These are phyloP conservation scores for Melanotaenia maccullochi DNA, from an alignment of 2,797 vertebrate genomes.

Conservation along the genomic window DNA sequence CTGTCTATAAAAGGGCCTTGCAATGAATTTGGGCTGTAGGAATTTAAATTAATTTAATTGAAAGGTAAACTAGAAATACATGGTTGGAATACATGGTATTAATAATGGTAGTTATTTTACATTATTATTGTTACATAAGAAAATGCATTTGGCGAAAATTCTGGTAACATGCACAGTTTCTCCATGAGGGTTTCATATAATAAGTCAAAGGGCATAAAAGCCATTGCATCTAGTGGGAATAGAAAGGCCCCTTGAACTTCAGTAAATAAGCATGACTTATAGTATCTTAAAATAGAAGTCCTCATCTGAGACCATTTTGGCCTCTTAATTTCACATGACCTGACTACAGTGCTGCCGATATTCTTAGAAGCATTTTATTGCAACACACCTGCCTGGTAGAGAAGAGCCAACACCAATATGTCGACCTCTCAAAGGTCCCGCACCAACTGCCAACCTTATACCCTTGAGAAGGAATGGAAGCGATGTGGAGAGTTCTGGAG, in stretches of 20 bases:
- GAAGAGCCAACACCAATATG: slow-evolving; percentile 35
- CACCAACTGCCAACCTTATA: slow-evolving; percentile 76
- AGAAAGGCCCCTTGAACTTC: slow-evolving; percentile 11
- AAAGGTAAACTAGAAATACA: background rate
- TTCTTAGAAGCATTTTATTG: slow-evolving; percentile 33
- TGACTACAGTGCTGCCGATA: slow-evolving; percentile 23
- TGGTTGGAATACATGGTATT: background rate
- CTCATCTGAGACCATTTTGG: slow-evolving; percentile 13
- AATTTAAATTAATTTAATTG: background rate
- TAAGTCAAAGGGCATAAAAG: background rate
- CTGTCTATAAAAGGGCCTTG: too few relatives aligned
- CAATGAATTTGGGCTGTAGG: background rate
- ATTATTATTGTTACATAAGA: background rate
- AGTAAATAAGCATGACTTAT: slow-evolving; percentile 29
- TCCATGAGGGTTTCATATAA: slow-evolving; percentile 1
- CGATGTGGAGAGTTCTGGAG: slow-evolving; percentile 54
- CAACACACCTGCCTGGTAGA: slow-evolving; percentile 19
- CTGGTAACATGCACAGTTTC: background rate
- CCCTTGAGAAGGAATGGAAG: slow-evolving; percentile 36
- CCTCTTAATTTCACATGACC: slow-evolving; percentile 18
- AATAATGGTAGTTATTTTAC: background rate
- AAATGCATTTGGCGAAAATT: too few relatives aligned
- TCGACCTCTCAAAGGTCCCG: slow-evolving; percentile 60
- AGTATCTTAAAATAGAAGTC: slow-evolving; percentile 15
- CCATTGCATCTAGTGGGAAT: background rate